Evolutionary conservation across 1,140 invertebrate species (phyloP).

Genomic region (Paramacrobiotus metropolitanus): DNA sequence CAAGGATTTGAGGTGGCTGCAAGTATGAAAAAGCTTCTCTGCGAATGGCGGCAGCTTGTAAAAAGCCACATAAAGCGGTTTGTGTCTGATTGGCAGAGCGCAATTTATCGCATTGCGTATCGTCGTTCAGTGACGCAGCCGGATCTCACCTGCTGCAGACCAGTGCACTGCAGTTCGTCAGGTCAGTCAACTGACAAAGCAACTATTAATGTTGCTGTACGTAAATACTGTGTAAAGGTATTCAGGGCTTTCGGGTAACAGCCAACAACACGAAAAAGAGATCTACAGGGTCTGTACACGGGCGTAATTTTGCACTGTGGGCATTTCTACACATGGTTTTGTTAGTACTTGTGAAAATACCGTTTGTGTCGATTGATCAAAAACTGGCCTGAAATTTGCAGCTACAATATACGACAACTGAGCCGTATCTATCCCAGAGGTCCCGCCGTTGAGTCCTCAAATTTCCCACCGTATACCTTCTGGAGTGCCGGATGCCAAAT

Average conservation of each 20-base stretch:
- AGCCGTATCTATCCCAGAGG: slow-evolving; percentile 96
- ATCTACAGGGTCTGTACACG: no score
- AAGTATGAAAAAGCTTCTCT: slow-evolving; percentile 33
- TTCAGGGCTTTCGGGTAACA: no score
- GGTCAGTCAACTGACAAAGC: slow-evolving; percentile 39
- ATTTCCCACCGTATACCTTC: slow-evolving; percentile 90
- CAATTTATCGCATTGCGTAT: slow-evolving; percentile 92
- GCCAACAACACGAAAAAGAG: no score
- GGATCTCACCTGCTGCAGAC: slow-evolving; percentile 82
- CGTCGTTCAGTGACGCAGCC: slow-evolving; percentile 86
- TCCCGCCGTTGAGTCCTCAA: slow-evolving; percentile 90
- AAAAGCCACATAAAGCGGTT: no score
- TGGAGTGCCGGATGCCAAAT: slow-evolving; percentile 68
- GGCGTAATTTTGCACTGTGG: no score
- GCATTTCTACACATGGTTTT: not conserved
- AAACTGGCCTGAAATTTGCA: slow-evolving; percentile 12
- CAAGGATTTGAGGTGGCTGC: slow-evolving; percentile 89
- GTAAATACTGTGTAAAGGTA: no score
- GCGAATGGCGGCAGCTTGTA: slow-evolving; percentile 1
- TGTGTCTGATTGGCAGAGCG: slow-evolving; percentile 51
- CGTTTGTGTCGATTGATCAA: no score
- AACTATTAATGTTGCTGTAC: no score
- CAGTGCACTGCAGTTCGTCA: slow-evolving; percentile 90
- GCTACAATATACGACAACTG: slow-evolving; percentile 95
- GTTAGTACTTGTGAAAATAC: no score